A percentile compares a stretch with the other conserved stretches of the same genome.
phyloP scores from a whole-genome alignment of 2,888 invertebrate genomes.

The Axea sp. region DNA sequence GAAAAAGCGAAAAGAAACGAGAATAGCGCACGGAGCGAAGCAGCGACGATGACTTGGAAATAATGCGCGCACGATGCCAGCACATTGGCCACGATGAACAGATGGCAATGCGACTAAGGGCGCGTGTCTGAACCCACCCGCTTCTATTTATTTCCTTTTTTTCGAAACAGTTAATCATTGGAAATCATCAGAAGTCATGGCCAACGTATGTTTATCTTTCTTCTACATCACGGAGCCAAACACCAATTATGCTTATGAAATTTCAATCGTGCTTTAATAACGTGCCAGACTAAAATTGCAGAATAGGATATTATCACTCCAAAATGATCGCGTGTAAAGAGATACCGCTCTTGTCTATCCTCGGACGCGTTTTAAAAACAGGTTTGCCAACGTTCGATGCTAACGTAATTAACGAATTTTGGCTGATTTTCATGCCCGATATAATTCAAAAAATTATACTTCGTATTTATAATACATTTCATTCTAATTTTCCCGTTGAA shows the following conservation, averaged over 20 bases:
- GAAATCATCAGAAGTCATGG: constrained; percentile 47
- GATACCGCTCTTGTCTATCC: too few relatives aligned
- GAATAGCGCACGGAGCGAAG: constrained; percentile 20
- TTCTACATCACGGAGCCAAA: constrained; percentile 11
- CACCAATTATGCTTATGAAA: constrained; percentile 23
- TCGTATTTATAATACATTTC: too few relatives aligned
- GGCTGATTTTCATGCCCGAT: too few relatives aligned
- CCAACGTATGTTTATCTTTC: constrained; percentile 46
- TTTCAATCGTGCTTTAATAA: constrained; percentile 23
- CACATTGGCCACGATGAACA: constrained; percentile 41
- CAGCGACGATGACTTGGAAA: constrained; percentile 54
- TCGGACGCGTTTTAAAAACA: too few relatives aligned
- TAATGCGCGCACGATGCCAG: constrained; percentile 48
- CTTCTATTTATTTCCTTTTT: constrained; percentile 30
- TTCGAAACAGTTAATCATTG: constrained; percentile 53
- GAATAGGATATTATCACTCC: background rate
- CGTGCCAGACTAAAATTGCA: background rate
- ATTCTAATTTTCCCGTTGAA: too few relatives aligned
- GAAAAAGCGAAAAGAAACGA: constrained; percentile 22
- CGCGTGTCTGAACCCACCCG: constrained; percentile 50
- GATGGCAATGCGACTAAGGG: constrained; percentile 50
- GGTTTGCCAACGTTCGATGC: too few relatives aligned
- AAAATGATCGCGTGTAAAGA: background rate
- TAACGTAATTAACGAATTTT: too few relatives aligned
- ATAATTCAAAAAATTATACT: too few relatives aligned